Conservation (phyloP, 2,888 invertebrate species). For the Steinernema hermaphroditum region DNA sequence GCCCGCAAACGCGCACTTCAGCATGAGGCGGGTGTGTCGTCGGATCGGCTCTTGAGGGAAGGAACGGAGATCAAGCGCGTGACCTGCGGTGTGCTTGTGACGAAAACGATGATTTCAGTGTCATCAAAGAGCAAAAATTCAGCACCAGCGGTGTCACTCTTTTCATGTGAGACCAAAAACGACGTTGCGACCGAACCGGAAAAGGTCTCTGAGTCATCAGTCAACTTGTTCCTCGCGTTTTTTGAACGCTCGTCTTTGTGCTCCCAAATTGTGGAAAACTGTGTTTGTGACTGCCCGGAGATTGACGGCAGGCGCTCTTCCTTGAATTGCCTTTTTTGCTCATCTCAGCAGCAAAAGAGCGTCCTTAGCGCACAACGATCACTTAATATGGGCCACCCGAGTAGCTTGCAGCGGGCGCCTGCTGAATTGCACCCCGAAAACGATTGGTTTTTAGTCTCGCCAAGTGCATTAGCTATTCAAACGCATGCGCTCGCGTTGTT, state of each 20-base stretch:
- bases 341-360: background rate
- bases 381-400: slow-evolving; percentile 29
- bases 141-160: background rate
- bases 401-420: slow-evolving; percentile 11
- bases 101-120: background rate
- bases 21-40: slow-evolving; percentile 6
- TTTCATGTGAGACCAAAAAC: background rate
- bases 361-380: slow-evolving; percentile 19
- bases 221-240: background rate
- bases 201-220: slow-evolving; percentile 3
- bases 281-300: background rate
- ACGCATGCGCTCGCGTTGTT: slow-evolving; percentile 2
- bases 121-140: background rate
- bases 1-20: slow-evolving; percentile 8
- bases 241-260: background rate
- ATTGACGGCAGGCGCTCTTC: slow-evolving; percentile 1
- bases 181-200: background rate
- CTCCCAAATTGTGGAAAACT: background rate
- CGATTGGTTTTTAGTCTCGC: slow-evolving; percentile 28
- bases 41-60: background rate
- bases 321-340: slow-evolving; percentile 2
- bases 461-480: slow-evolving; percentile 29
- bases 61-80: slow-evolving; percentile 22
- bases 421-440: slow-evolving; percentile 20
- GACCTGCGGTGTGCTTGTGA: background rate